Conservation (phyloP, 1,140 invertebrate genomes). For the Scylla paramamosain region DNA sequence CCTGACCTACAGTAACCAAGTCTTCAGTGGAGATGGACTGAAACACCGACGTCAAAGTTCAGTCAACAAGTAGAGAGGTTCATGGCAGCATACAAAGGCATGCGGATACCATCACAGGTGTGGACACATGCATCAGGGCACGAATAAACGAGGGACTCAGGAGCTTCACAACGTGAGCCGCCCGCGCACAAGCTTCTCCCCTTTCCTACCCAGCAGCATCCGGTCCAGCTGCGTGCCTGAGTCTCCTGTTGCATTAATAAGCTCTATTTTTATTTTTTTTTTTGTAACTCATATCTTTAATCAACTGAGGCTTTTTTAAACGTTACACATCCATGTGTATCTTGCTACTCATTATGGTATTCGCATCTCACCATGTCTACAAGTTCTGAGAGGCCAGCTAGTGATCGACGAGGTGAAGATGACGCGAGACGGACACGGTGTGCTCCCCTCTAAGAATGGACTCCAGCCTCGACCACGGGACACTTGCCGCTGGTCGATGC, state of each 20-base stretch:
- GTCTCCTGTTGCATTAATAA: background rate
- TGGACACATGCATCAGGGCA: constrained; percentile 10
- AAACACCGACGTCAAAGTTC: background rate
- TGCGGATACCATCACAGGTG: background rate
- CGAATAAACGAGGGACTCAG: background rate
- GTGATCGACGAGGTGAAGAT: too few relatives aligned
- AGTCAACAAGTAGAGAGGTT: background rate
- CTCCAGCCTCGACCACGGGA: background rate
- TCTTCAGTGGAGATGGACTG: background rate
- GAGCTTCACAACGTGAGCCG: background rate
- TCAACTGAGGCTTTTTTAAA: too few relatives aligned
- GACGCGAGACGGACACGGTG: too few relatives aligned
- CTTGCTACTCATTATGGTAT: too few relatives aligned
- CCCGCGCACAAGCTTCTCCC: background rate
- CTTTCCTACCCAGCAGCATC: background rate
- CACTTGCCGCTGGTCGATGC: background rate
- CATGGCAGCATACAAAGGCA: background rate
- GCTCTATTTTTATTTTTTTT: background rate
- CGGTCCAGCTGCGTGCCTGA: background rate
- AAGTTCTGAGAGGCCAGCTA: too few relatives aligned
- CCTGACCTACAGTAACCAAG: background rate
- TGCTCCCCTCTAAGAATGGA: too few relatives aligned
- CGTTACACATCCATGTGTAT: too few relatives aligned
- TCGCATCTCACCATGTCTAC: too few relatives aligned
- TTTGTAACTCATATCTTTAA: background rate